Evolutionary conservation across 2,797 vertebrate genomes (phyloP).

Genomic region (Silurus lanzhouensis): DNA sequence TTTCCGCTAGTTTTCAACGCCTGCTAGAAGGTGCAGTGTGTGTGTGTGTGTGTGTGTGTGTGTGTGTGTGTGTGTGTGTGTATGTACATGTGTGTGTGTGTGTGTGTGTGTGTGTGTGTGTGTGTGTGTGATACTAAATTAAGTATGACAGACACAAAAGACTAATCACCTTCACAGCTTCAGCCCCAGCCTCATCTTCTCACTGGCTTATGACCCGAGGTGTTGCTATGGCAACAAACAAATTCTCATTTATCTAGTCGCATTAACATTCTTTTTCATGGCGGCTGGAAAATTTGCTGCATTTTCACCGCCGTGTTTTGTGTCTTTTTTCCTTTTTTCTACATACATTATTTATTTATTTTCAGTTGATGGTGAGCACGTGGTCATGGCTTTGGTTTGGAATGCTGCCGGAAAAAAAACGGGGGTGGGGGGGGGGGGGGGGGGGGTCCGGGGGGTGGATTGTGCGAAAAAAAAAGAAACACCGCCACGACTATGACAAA

Average conservation of each 20-base stretch:
- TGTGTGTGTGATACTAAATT: conserved; percentile 77
- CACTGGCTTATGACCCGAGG: conserved; percentile 82
- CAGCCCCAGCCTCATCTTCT: conserved; percentile 83
- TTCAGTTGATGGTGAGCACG: conserved; percentile 25
- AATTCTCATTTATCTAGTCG: conserved; percentile 85
- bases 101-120: conserved; percentile 35
- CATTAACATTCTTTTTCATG: conserved; percentile 79
- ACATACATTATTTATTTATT: background rate
- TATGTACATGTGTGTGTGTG: background rate
- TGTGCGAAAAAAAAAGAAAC: background rate
- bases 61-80: too few relatives aligned
- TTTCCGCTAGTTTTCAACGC: conserved; percentile 40
- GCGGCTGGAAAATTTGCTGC: conserved; percentile 51
- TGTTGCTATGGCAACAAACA: conserved; percentile 88
- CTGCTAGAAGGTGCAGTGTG: conserved; percentile 38
- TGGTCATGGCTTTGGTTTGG: conserved; percentile 24
- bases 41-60: conserved; percentile 5
- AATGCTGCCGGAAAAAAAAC: conserved; percentile 26
- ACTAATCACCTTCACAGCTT: conserved; percentile 87
- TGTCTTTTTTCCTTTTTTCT: background rate
- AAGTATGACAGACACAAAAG: conserved; percentile 89
- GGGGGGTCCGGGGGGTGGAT: too few relatives aligned
- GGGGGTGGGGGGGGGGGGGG: too few relatives aligned
- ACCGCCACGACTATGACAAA: conserved; percentile 5
- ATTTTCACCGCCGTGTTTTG: conserved; percentile 35